These are phyloP conservation scores for Tenthredo scrophulariae DNA, from an alignment of 2,888 invertebrate genomes.

Conservation along the genomic window DNA sequence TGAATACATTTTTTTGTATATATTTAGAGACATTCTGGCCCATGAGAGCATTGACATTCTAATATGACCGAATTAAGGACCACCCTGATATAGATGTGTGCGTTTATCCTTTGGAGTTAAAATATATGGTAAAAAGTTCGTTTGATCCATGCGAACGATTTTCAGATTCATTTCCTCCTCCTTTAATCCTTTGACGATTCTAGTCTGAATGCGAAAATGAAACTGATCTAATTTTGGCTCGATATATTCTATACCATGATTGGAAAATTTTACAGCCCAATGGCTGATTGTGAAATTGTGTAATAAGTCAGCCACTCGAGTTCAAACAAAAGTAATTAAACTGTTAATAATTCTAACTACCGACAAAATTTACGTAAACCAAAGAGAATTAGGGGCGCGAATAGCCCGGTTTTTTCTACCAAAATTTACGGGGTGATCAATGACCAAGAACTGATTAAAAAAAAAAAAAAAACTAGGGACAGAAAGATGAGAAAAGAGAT, in stretches of 20 bases:
- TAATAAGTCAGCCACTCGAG: neutral
- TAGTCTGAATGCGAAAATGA: neutral
- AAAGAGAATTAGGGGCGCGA: neutral
- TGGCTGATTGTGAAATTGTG: constrained; percentile 4
- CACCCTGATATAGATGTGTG: no score
- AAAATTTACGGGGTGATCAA: neutral
- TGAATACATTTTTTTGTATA: no score
- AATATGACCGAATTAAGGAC: no score
- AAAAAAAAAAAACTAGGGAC: neutral
- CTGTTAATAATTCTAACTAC: constrained; percentile 27
- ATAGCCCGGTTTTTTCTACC: neutral
- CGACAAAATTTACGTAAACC: neutral
- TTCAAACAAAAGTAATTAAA: constrained; percentile 33
- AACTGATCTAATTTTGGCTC: constrained; percentile 12
- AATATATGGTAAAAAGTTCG: neutral
- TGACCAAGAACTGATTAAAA: neutral
- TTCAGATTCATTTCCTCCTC: neutral
- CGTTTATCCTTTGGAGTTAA: neutral
- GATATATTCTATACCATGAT: neutral
- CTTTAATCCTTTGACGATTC: neutral
- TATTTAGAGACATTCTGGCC: no score
- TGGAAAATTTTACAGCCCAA: constrained; percentile 12
- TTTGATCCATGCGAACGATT: neutral
- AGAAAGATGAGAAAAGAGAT: neutral
- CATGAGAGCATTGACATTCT: no score